Evolutionary conservation across 2,113 vertebrate genomes (phyloP).

Genomic region (Cephalopholis sonnerati): DNA sequence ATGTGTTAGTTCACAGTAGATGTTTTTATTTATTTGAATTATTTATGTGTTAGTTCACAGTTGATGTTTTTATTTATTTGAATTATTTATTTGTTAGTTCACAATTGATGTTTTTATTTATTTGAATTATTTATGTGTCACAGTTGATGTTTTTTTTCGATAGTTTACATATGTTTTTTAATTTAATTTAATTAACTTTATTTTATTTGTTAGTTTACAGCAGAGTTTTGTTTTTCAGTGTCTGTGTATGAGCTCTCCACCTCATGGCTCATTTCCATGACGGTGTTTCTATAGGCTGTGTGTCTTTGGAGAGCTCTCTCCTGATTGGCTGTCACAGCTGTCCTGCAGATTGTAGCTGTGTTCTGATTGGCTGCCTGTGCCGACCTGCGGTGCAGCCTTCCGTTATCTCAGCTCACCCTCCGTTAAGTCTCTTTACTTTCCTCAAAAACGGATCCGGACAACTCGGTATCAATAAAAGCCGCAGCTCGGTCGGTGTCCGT

Average conservation of each 20-base stretch:
- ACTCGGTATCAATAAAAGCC: rapidly evolving
- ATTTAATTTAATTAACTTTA: no score
- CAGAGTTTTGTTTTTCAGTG: no score
- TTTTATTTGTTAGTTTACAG: background rate
- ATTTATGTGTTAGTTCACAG: no score
- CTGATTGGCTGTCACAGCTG: slow-evolving; percentile 49
- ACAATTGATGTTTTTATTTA: no score
- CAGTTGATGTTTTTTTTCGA: no score
- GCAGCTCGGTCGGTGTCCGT: no score
- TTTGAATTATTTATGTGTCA: no score
- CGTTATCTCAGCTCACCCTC: slow-evolving; percentile 5
- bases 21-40: no score
- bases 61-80: no score
- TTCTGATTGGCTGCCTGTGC: slow-evolving; percentile 52
- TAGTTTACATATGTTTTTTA: no score
- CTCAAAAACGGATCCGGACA: rapidly evolving
- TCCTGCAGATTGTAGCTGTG: rapidly evolving
- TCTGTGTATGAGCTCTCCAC: slow-evolving; percentile 4
- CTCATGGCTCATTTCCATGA: slow-evolving; percentile 81
- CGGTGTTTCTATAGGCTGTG: slow-evolving; percentile 43
- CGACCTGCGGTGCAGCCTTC: background rate
- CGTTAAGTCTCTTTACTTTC: background rate
- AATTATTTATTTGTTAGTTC: no score
- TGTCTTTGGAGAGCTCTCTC: rapidly evolving
- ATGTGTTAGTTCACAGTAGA: no score